Evolutionary conservation across 1,140 invertebrate genomes (phyloP).

Genomic region (Anastrepha ludens): DNA sequence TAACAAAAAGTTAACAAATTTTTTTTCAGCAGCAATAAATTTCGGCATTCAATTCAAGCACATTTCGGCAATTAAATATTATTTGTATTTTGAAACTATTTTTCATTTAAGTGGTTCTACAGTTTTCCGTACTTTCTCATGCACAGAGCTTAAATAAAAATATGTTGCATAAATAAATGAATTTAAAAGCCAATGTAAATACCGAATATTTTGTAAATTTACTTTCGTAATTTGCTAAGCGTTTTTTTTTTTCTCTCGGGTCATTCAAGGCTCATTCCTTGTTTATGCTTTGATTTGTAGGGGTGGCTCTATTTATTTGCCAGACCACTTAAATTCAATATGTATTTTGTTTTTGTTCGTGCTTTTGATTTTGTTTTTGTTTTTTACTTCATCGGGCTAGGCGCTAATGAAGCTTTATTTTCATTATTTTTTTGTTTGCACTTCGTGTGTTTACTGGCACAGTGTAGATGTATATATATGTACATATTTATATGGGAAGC

Average conservation of each 20-base stretch:
- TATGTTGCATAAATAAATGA: not conserved
- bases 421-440: constrained; percentile 23
- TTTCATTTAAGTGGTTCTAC: not conserved
- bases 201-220: too few species aligned
- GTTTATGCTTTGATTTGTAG: not conserved
- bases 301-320: not conserved
- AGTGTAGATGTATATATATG: not conserved
- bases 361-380: not conserved
- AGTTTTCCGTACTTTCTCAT: not conserved
- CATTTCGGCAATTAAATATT: not conserved
- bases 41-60: not conserved
- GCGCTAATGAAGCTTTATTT: constrained; percentile 24
- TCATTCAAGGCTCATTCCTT: not conserved
- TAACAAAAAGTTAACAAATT: too few species aligned
- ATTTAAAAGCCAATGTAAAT: too few species aligned
- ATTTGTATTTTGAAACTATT: not conserved
- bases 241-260: too few species aligned
- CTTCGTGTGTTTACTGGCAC: not conserved
- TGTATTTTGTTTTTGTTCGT: not conserved
- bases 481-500: too few species aligned
- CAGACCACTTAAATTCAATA: not conserved
- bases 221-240: too few species aligned
- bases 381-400: not conserved
- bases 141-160: not conserved
- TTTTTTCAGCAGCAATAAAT: too few species aligned